Conservation (phyloP, 23 tunicate genomes). For the Clavelina lepadiformis region DNA sequence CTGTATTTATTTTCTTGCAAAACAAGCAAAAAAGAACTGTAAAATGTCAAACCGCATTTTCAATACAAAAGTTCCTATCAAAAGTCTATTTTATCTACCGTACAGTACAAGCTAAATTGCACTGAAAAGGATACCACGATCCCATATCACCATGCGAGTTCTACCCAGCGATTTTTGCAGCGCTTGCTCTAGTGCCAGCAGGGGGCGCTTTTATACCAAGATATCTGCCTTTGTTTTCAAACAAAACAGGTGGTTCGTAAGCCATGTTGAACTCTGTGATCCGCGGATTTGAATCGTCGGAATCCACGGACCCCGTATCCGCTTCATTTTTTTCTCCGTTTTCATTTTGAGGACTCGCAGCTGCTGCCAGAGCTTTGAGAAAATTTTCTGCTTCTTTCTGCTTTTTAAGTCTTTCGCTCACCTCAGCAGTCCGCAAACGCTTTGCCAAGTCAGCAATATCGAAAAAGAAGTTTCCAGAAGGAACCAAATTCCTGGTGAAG, state of each 20-base stretch:
- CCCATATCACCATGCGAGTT: too few species aligned
- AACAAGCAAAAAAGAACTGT: too few species aligned
- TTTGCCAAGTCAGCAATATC: slow-evolving; percentile 57
- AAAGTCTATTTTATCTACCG: too few species aligned
- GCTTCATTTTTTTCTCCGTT: not conserved
- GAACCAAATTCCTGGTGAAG: slow-evolving; percentile 33
- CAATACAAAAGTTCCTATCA: too few species aligned
- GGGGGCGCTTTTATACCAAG: slow-evolving; percentile 41
- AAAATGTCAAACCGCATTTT: too few species aligned
- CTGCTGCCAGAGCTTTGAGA: slow-evolving; percentile 1
- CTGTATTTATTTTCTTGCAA: too few species aligned
- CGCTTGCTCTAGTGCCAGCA: slow-evolving; percentile 22
- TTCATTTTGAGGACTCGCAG: not conserved
- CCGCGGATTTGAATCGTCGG: slow-evolving; percentile 30
- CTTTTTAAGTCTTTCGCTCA: not conserved
- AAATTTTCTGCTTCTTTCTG: slow-evolving; percentile 20
- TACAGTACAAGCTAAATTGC: slow-evolving; percentile 1
- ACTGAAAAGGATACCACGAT: too few species aligned
- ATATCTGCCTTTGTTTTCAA: slow-evolving; percentile 45
- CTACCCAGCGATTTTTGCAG: slow-evolving; percentile 16
- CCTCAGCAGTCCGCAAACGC: slow-evolving; percentile 24
- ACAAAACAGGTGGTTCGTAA: slow-evolving; percentile 66
- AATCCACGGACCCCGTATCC: slow-evolving; percentile 35
- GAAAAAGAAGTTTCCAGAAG: slow-evolving; percentile 57
- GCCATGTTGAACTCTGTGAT: slow-evolving; percentile 34